Conservation (phyloP, 2,113 vertebrate species). For the Halcyon senegalensis region DNA sequence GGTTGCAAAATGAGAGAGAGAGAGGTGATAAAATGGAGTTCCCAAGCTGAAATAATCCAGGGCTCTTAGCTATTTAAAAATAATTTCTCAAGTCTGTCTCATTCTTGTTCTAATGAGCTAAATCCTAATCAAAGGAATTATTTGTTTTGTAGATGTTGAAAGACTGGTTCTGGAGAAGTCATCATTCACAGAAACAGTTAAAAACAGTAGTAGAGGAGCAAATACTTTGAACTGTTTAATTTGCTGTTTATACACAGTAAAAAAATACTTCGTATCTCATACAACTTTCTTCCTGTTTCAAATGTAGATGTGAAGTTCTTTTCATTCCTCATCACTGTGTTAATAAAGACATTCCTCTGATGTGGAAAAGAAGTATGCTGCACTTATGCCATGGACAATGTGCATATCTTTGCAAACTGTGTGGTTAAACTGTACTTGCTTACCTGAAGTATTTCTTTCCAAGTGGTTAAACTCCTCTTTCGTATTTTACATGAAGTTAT, state of each 20-base stretch:
- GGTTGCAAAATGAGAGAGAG: background rate
- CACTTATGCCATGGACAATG: background rate
- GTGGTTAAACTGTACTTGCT: background rate
- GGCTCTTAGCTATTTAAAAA: background rate
- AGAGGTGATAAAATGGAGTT: background rate
- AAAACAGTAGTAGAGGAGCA: background rate
- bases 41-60: background rate
- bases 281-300: background rate
- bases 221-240: background rate
- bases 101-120: background rate
- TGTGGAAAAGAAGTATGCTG: background rate
- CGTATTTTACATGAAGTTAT: background rate
- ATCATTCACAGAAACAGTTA: background rate
- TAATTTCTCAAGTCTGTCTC: background rate
- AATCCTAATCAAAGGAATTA: background rate
- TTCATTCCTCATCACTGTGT: conserved; percentile 1
- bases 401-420: background rate
- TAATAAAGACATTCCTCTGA: background rate
- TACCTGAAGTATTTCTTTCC: background rate
- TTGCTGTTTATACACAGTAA: background rate
- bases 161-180: background rate
- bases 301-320: conserved; percentile 1
- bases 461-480: background rate
- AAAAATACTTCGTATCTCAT: background rate
- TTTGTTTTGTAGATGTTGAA: background rate